Evolutionary conservation across 2,888 invertebrate genomes (phyloP).

Genomic region (Erebia aethiops): DNA sequence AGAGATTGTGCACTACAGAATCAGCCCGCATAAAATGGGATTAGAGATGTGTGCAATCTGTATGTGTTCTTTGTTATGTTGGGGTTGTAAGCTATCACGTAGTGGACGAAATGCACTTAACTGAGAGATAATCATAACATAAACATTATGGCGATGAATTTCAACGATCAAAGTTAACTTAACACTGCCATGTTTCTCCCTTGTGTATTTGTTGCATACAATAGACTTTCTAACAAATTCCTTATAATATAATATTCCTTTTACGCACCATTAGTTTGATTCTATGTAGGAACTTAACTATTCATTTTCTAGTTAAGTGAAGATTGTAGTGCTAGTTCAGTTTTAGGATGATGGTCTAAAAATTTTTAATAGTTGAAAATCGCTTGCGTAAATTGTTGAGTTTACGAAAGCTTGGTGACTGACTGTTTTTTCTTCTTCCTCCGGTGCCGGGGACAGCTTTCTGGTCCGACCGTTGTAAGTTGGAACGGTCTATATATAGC

Average conservation of each 20-base stretch:
- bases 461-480: no score
- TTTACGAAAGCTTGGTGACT: no score
- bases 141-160: slow-evolving; percentile 10
- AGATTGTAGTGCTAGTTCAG: no score
- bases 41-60: background rate
- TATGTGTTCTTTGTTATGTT: background rate
- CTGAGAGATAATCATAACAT: slow-evolving; percentile 1
- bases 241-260: no score
- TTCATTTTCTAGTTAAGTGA: no score
- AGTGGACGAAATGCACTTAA: background rate
- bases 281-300: no score
- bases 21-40: background rate
- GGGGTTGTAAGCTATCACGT: background rate
- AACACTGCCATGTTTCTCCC: background rate
- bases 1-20: no score
- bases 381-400: background rate
- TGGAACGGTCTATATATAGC: no score
- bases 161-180: slow-evolving; percentile 9
- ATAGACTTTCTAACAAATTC: slow-evolving; percentile 5
- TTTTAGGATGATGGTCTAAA: no score
- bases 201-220: slow-evolving; percentile 2
- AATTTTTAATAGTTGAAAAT: background rate
- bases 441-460: no score
- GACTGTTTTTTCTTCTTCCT: no score
- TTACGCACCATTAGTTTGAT: no score